Percentiles rank a stretch among this genome's conserved stretches.
phyloP scores from a whole-genome alignment of 2,888 invertebrate species.

The Cosmopolites sordidus region DNA sequence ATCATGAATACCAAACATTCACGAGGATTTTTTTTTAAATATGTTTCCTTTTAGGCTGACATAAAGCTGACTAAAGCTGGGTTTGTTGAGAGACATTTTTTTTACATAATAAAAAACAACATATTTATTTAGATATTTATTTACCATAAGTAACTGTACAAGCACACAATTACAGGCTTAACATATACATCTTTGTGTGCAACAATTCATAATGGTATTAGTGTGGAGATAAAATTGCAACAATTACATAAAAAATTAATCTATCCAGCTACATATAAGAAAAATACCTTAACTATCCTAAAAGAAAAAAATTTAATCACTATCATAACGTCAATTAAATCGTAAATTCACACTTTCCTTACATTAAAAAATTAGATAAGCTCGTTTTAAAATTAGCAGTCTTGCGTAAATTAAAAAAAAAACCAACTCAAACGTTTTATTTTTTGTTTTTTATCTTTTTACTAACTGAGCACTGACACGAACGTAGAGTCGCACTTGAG shows the following conservation, averaged over 20 bases:
- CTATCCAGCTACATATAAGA: constrained; percentile 17
- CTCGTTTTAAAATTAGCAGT: constrained; percentile 31
- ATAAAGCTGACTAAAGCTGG: too few relatives aligned
- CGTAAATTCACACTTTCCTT: constrained; percentile 10
- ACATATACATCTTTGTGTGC: constrained; percentile 28
- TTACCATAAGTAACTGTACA: constrained; percentile 24
- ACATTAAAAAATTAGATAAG: constrained; percentile 27
- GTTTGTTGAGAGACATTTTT: too few relatives aligned
- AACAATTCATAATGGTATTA: constrained; percentile 16
- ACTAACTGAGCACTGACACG: background rate
- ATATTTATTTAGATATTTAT: constrained; percentile 1
- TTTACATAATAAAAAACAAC: background rate
- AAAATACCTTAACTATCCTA: constrained; percentile 23
- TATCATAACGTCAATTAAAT: constrained; percentile 10
- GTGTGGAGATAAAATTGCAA: constrained; percentile 23
- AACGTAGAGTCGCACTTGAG: background rate
- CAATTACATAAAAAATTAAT: constrained; percentile 26
- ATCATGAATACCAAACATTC: too few relatives aligned
- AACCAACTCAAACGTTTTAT: background rate
- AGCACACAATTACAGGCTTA: constrained; percentile 26
- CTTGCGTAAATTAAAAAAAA: constrained; percentile 28
- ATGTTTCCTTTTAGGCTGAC: too few relatives aligned
- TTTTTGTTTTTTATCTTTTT: background rate
- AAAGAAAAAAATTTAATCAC: constrained; percentile 4
- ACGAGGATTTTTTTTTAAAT: too few relatives aligned